These are phyloP conservation scores for Caenorhabditis parvicauda DNA, from an alignment of 2,888 invertebrate species.

Conservation along the genomic window DNA sequence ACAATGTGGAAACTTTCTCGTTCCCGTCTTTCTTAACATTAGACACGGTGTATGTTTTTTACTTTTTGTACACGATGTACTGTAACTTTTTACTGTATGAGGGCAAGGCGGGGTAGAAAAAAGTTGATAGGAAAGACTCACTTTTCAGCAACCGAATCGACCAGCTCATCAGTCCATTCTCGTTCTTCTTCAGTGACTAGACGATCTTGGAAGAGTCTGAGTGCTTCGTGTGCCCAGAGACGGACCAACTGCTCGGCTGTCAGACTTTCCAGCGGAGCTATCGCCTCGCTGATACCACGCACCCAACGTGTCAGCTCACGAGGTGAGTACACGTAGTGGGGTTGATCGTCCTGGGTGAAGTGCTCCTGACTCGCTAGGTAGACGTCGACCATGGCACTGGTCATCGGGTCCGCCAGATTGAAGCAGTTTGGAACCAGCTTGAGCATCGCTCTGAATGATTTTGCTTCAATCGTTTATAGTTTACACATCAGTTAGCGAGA, in stretches of 20 bases:
- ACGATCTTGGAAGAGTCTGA: constrained; percentile 85
- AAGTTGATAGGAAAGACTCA: constrained; percentile 65
- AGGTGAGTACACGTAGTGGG: constrained; percentile 98
- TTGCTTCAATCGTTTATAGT: neutral
- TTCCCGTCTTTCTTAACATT: too few relatives aligned
- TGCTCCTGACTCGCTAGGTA: constrained; percentile 86
- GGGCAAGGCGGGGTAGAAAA: too few relatives aligned
- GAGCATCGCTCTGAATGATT: constrained; percentile 76
- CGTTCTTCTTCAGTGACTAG: constrained; percentile 91
- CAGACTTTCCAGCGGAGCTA: constrained; percentile 85
- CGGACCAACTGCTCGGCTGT: constrained; percentile 90
- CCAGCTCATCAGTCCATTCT: constrained; percentile 95
- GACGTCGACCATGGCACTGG: constrained; percentile 98
- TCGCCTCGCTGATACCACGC: constrained; percentile 96
- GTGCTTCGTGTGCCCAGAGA: constrained; percentile 98
- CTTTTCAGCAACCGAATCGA: constrained; percentile 78
- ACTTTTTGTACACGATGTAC: too few relatives aligned
- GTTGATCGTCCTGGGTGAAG: constrained; percentile 99
- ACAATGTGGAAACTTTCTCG: too few relatives aligned
- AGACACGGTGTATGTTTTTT: too few relatives aligned
- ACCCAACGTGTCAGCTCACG: constrained; percentile 98
- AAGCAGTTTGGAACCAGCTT: constrained; percentile 86
- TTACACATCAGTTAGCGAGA: neutral
- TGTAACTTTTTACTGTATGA: too few relatives aligned
- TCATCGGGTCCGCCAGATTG: constrained; percentile 90